Evolutionary conservation across 2,113 vertebrate genomes (phyloP), one percentile per base, ranked within the genome.

Genomic region (Gymnarchus niloticus): DNA sequence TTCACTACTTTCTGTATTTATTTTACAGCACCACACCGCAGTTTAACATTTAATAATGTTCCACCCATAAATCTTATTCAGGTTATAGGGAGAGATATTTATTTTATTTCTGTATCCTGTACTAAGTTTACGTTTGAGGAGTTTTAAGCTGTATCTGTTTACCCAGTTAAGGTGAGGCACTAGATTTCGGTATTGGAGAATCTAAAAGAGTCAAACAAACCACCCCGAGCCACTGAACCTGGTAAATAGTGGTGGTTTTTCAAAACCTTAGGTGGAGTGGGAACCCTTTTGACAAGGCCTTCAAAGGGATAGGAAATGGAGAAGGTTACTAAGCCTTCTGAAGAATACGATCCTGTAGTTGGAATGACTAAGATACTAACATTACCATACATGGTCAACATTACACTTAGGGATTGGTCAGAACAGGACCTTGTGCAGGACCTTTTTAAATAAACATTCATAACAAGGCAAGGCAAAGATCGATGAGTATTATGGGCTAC

Each of bases 341-440:
- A 83, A 59, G 37, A 59, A 33, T 46, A 83, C 33, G 21, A 59
- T 19, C 56, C 37, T 57, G 33, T 83, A 33, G 25, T n/a, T 83
- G 37, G 19, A 59, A 37, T 46, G 82, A 83, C 54, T 54, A 51
- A 83, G 33, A 83, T 37, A 25, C 54, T 54, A 56, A 82, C 25
- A 54, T 54, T 82, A 82, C 80, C 54, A 48, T 51, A 82, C 3
- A 82, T 28, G 80, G 80, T 82, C 80, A 82, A 82, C 56, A 82
- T 82, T 82, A 54, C 80, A 52, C 82, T 59, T 83, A 44, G 56
- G 82, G 54, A 83, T 44, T 59, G 56, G 82, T 59, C 82, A 57
- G 52, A 83, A 59, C 82, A 83, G 82, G 82, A 83, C 82, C 0
- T 59, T 59, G 82, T 33, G 33, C 82, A 83, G 82, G 82, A 83